These are phyloP conservation scores for Nyctereutes procyonoides DNA, from an alignment of 2,113 vertebrate species.

Conservation along the genomic window DNA sequence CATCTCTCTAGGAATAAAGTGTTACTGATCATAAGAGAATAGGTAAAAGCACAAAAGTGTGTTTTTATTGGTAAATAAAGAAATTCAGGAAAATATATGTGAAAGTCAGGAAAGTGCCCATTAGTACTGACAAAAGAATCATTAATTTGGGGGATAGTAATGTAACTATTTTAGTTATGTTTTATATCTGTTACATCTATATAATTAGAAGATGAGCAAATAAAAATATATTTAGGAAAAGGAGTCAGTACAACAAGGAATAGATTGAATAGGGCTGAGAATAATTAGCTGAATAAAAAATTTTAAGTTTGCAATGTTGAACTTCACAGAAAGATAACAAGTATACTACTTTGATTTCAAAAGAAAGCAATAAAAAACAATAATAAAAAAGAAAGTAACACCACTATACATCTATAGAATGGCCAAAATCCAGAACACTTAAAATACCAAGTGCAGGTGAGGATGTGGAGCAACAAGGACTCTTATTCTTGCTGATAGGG, in stretches of 20 bases:
- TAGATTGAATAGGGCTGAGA: neutral
- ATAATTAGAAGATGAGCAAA: neutral
- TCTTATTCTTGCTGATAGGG: neutral
- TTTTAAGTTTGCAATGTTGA: neutral
- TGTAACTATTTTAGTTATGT: neutral
- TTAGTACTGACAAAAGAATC: neutral
- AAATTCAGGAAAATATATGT: neutral
- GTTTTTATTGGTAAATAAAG: neutral
- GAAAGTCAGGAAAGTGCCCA: neutral
- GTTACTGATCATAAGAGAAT: neutral
- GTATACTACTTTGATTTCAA: neutral
- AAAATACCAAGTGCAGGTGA: neutral
- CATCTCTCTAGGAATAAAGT: neutral
- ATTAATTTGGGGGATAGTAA: neutral
- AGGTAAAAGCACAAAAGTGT: neutral
- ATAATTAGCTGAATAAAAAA: neutral
- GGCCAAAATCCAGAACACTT: neutral
- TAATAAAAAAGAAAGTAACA: neutral
- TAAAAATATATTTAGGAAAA: neutral
- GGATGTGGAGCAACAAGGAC: too few species aligned
- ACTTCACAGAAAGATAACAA: neutral
- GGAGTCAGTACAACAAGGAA: neutral
- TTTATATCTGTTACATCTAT: neutral
- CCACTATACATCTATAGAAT: neutral
- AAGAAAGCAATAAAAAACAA: neutral